Evolutionary conservation across 2,113 vertebrate genomes (phyloP).

Genomic region (Equus przewalskii): DNA sequence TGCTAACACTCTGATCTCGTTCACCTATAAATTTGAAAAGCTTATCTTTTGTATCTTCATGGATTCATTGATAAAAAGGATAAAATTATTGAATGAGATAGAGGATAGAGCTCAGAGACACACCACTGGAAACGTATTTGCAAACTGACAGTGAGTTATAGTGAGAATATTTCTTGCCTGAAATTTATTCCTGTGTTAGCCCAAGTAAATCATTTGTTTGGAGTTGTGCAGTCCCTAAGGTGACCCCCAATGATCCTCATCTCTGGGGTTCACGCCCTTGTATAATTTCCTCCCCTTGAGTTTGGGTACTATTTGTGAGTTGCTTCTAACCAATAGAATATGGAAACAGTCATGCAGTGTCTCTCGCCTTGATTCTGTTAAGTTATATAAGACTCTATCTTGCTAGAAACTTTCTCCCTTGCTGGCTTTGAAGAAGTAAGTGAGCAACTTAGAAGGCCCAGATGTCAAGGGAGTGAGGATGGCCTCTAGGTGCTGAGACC

Average conservation of each 20-base stretch:
- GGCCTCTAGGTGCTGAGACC: neutral
- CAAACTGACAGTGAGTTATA: neutral
- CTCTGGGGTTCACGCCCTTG: neutral
- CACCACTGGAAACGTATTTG: neutral
- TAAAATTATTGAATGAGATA: neutral
- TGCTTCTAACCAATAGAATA: neutral
- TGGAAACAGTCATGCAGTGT: neutral
- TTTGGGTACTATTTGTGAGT: neutral
- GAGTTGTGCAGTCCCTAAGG: neutral
- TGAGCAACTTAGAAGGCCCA: neutral
- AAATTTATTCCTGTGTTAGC: neutral
- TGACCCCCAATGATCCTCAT: neutral
- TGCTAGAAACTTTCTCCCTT: neutral
- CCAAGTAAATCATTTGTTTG: neutral
- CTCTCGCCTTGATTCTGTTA: neutral
- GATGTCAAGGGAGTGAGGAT: neutral
- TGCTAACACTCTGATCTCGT: slow-evolving; percentile 43
- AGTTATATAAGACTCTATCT: neutral
- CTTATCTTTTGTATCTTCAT: neutral
- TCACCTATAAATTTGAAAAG: slow-evolving; percentile 38
- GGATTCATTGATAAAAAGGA: slow-evolving; percentile 6
- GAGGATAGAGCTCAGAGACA: neutral
- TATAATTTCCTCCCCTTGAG: neutral
- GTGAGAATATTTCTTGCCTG: neutral
- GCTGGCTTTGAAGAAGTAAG: neutral